These are phyloP conservation scores for Camelus bactrianus DNA, from an alignment of 2,113 vertebrate genomes.

Conservation along the genomic window DNA sequence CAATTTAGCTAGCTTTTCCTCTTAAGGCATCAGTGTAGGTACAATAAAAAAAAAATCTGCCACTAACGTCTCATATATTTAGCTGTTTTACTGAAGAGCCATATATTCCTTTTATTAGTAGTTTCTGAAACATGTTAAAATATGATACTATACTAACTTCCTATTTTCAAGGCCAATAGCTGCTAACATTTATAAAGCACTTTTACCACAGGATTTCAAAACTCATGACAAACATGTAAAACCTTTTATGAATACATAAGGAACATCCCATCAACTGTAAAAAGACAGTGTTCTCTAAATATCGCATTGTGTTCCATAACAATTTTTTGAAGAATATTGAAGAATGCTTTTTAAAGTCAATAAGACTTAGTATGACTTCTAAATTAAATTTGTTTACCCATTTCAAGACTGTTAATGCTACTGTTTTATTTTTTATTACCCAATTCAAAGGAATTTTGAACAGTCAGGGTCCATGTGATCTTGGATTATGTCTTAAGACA, in stretches of 20 bases:
- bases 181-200: not conserved
- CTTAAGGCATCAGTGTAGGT: constrained; percentile 61
- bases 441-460: constrained; percentile 7
- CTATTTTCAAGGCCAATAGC: constrained; percentile 34
- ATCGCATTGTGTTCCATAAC: not conserved
- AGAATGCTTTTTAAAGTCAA: constrained; percentile 47
- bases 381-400: constrained; percentile 39
- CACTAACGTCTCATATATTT: constrained; percentile 56
- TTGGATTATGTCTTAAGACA: constrained; percentile 9
- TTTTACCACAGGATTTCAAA: constrained; percentile 64
- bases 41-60: constrained; percentile 58
- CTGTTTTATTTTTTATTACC: constrained; percentile 58
- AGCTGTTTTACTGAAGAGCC: constrained; percentile 62
- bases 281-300: not conserved
- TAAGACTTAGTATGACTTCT: constrained; percentile 31
- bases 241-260: not conserved
- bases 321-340: not conserved
- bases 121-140: constrained; percentile 74
- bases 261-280: constrained; percentile 13
- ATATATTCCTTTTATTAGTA: constrained; percentile 74
- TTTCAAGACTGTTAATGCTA: constrained; percentile 46
- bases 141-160: constrained; percentile 65
- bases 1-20: constrained; percentile 55
- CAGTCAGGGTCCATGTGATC: not conserved
- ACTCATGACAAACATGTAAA: not conserved